Evolutionary conservation across 2,888 invertebrate species (phyloP).

Genomic region (Drosophila testacea): DNA sequence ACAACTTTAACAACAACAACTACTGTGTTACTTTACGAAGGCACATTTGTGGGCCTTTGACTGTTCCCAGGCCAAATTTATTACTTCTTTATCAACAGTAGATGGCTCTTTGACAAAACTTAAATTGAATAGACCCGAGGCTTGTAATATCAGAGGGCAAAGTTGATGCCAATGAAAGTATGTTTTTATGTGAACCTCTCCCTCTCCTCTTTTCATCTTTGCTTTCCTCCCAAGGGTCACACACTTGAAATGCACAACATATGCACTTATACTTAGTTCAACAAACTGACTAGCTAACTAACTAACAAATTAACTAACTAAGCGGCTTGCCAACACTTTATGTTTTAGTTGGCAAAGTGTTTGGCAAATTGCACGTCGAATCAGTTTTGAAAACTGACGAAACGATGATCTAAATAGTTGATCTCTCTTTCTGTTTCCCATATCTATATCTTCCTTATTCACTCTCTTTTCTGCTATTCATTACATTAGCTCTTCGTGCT

Average conservation of each 20-base stretch:
- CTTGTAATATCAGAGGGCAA: constrained; percentile 24
- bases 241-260: not conserved
- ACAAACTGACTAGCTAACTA: constrained; percentile 1
- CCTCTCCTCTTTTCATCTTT: not conserved
- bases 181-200: not conserved
- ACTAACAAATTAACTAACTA: constrained; percentile 10
- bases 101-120: constrained; percentile 58
- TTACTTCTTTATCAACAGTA: constrained; percentile 54
- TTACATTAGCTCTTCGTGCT: not conserved
- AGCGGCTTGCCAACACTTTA: constrained; percentile 15
- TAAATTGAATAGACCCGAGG: constrained; percentile 51
- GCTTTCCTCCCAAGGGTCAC: not conserved
- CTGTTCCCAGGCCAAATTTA: constrained; percentile 48
- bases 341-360: constrained; percentile 11
- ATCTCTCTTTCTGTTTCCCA: not conserved
- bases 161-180: constrained; percentile 20
- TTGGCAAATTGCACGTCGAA: constrained; percentile 10
- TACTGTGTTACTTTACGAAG: constrained; percentile 17
- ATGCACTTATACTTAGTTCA: constrained; percentile 11
- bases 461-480: not conserved
- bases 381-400: not conserved
- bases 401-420: not conserved
- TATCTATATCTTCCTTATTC: too few species aligned
- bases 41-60: constrained; percentile 33
- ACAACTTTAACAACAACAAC: constrained; percentile 8